Evolutionary conservation across 2,113 vertebrate species (phyloP), one percentile per base, ranked within the genome.

Genomic region (Perccottus glenii): DNA sequence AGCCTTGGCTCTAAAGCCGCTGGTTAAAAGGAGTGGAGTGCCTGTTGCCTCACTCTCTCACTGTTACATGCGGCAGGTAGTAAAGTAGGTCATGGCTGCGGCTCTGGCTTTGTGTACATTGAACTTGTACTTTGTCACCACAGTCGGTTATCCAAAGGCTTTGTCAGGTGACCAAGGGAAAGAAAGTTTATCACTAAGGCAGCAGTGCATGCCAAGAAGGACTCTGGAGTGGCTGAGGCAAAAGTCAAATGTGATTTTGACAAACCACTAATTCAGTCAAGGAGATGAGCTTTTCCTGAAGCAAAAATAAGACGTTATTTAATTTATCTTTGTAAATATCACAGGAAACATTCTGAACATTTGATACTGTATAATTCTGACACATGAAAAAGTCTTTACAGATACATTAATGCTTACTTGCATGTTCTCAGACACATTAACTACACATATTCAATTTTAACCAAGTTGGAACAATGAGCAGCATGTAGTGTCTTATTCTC

Each of bases 71-170:
- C 55, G 46, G 73, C 73, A 68, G 70, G 72, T 73, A 64, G 38
- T 6, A 70, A 88, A 90, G 77, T 83, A 65, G 82, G 82, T 81
- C 82, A 82, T 9, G 57, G 61, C 73, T 56, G 75, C 55, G 5
- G 43, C 52, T 0, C 42, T 69, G 57, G 73, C 68, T 84, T 67
- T 77, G 81, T 87, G 84, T 85, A 79, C 85, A 70, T 88, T 85
- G 64, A 78, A 81, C 82, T 82, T 81, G 80, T 50, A 75, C 76
- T 83, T 86, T 77, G 78, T 77, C 56, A 63, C 82, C 27, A 12
- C 35, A 2, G 15, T 53, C 4, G 47, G 53, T n/a, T 48, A 27
- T 69, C 59, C 61, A 60, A 15, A 70, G 46, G 67, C 52, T 66
- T 52, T 4, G 74, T 88, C 85, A 87, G 81, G 81, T 82, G 83